phyloP scores from a whole-genome alignment of 2,888 invertebrate species.

The Eucera pruinosa region DNA sequence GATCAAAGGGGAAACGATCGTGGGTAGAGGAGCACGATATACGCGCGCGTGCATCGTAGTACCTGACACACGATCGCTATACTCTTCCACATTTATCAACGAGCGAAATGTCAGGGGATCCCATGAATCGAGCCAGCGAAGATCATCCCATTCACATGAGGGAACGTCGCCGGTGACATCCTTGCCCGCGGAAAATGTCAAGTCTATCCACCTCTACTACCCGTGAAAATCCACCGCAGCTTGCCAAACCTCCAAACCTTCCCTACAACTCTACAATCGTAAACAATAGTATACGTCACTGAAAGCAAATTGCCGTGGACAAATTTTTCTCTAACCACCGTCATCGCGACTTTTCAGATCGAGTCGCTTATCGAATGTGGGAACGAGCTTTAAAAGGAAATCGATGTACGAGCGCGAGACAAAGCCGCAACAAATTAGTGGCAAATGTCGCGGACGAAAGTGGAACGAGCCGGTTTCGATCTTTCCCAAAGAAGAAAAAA shows the following conservation, averaged over 20 bases:
- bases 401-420: conserved; percentile 15
- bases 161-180: conserved; percentile 30
- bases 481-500: conserved; percentile 38
- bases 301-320: neutral
- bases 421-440: conserved; percentile 35
- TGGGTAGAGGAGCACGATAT: conserved; percentile 62
- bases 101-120: conserved; percentile 69
- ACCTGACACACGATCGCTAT: conserved; percentile 60
- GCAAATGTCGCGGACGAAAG: conserved; percentile 42
- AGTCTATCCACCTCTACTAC: neutral
- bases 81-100: conserved; percentile 67
- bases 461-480: conserved; percentile 40
- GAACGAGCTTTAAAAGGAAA: conserved; percentile 26
- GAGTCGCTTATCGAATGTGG: conserved; percentile 28
- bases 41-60: conserved; percentile 35
- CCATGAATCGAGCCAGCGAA: conserved; percentile 66
- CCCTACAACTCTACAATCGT: too few relatives aligned
- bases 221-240: neutral
- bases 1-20: conserved; percentile 57
- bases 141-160: conserved; percentile 68
- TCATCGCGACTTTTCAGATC: neutral
- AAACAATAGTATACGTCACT: too few relatives aligned
- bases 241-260: too few relatives aligned
- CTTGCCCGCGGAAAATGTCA: conserved; percentile 42
- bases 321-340: neutral